Evolutionary conservation across 2,888 invertebrate species (phyloP), one percentile per base, ranked within the genome.

Genomic region (Steinernema scapterisci): DNA sequence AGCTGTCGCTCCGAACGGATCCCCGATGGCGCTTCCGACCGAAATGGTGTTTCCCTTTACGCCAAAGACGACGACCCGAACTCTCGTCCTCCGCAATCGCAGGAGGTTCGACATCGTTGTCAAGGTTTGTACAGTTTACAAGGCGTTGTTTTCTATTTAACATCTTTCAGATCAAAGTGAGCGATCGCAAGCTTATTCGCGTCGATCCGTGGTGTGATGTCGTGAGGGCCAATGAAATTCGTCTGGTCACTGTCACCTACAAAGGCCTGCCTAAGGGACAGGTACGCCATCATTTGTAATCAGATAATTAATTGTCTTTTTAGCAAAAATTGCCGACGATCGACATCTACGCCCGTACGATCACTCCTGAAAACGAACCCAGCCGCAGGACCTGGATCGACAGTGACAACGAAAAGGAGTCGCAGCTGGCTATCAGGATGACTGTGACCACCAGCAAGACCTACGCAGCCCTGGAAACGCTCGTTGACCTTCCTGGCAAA

Each of bases 291-390:
- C 5, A 23, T 19, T 54, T n/a, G n/a, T n/a, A n/a, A n/a, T n/a
- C n/a, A n/a, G n/a, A n/a, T 54, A 3, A 54, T 21, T 54, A 25
- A 19, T 54, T n/a, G n/a, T 9, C 2, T 31, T 27, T 31, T 63
- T 16, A 63, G 63, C 11, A 3, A 1, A 31, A 9, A n/a, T n/a
- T 16, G 23, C 63, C 63, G 23, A 16, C 31, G 2, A 31, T 63
- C 13, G 31, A 31, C 27, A 63, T 63, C 63, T 63, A 31, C 63
- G 63, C 63, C n/a, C 63, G 63, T 6, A 25, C 63, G 27, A 63
- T 63, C 63, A 31, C 31, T 31, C 63, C 63, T n/a, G 31, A 31
- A 19, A 63, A 63, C 31, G 31, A 31, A n/a, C 25, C 13, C 11
- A 31, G 27, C 19, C 63, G 63, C 31, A 25, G 63, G 27, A 27